Conservation (phyloP, 2,888 invertebrate species). For the Formica aserva region DNA sequence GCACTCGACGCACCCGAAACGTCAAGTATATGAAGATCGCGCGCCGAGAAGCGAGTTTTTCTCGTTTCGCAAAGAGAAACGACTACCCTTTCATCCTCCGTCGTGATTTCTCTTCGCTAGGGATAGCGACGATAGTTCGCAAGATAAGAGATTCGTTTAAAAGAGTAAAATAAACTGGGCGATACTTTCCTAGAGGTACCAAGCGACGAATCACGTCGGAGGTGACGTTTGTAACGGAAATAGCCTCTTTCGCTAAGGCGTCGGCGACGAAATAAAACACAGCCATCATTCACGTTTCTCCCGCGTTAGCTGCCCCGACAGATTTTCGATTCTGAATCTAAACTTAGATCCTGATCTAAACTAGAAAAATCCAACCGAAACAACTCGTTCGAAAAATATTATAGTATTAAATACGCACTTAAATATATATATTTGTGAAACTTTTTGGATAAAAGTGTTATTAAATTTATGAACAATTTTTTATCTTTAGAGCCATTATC, state of each 20-base stretch:
- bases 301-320: not conserved
- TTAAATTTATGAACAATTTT: not conserved
- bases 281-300: not conserved
- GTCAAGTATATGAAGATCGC: constrained; percentile 2
- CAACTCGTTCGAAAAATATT: not conserved
- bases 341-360: not conserved
- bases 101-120: constrained; percentile 5
- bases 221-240: not conserved
- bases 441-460: not conserved
- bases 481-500: not conserved
- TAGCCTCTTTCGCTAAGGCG: constrained; percentile 9
- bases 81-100: not conserved
- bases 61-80: not conserved
- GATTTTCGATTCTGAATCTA: not conserved
- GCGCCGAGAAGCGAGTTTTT: not conserved
- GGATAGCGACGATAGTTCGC: constrained; percentile 61
- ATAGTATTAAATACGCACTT: not conserved
- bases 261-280: constrained; percentile 12
- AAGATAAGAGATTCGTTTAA: constrained; percentile 59
- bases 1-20: not conserved
- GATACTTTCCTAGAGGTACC: constrained; percentile 4
- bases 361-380: not conserved
- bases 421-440: not conserved
- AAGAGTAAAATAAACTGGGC: constrained; percentile 64
- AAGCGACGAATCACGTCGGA: not conserved